A percentile compares a stretch with the other conserved stretches of the same genome.
These are phyloP conservation scores for Zelostemma sp. DNA, from an alignment of 1,140 invertebrate genomes.

Conservation along the genomic window DNA sequence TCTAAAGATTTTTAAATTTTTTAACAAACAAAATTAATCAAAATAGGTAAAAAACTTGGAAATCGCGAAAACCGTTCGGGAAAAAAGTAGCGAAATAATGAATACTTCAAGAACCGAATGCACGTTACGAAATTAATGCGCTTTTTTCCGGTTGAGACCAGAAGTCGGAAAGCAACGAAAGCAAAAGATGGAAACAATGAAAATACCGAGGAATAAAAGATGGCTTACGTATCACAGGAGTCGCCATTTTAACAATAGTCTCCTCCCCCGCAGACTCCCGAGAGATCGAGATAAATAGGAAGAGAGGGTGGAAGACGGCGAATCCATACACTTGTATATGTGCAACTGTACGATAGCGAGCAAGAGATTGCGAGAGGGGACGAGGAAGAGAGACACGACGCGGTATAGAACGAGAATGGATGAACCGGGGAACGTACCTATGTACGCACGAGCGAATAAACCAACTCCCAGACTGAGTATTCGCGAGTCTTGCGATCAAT, in stretches of 20 bases:
- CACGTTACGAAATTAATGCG: too few relatives aligned
- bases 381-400: slow-evolving; percentile 39
- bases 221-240: slow-evolving; percentile 50
- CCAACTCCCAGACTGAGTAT: slow-evolving; percentile 59
- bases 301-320: slow-evolving; percentile 46
- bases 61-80: too few relatives aligned
- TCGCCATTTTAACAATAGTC: slow-evolving; percentile 67
- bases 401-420: slow-evolving; percentile 46
- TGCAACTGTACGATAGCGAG: slow-evolving; percentile 7
- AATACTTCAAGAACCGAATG: too few relatives aligned
- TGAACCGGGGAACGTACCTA: slow-evolving; percentile 53
- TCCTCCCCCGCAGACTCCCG: slow-evolving; percentile 61
- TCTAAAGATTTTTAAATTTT: too few relatives aligned
- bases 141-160: too few relatives aligned
- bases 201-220: slow-evolving; percentile 49
- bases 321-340: slow-evolving; percentile 7
- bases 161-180: slow-evolving; percentile 44
- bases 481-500: slow-evolving; percentile 69
- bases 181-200: slow-evolving; percentile 14
- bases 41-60: too few relatives aligned
- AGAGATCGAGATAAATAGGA: slow-evolving; percentile 51
- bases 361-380: slow-evolving; percentile 18
- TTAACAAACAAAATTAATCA: too few relatives aligned
- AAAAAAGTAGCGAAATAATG: too few relatives aligned
- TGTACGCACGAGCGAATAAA: slow-evolving; percentile 54